Base-by-base conservation (phyloP, 1,140 invertebrate genomes). In the Andrena cerasifolii region DNA sequence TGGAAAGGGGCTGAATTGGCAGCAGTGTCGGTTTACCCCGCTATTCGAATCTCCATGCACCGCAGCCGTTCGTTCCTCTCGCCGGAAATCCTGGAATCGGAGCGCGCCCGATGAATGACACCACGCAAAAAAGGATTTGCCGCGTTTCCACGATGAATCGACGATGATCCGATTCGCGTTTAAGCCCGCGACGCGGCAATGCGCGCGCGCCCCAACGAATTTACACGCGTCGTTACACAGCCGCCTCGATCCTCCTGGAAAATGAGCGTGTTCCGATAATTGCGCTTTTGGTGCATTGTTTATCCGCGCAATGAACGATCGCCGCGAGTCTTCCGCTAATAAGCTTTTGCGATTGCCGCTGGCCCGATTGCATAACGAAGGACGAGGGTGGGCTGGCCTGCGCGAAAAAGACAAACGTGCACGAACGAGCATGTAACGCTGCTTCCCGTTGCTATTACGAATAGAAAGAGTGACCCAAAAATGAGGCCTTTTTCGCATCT, bases 141-240 rank as follows among this genome's bases (percentile, higher is more conserved):
- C 62, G 62, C 67, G 67, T 78, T 40, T 59, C 72, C 74, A 51
- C 71, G 81, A 82, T 74, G 80, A 83, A 71, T 68, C 80, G 73
- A 67, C 67, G 80, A 70, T 83, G 81, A 77, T 77, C 73, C 67
- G 80, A 83, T 82, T 72, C 67, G 43, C 67, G 71, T 83, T 75
- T 54, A 75, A 49, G 31, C 68, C 28, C 73, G 73, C 63, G 73
- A 75, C 63, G 73, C 33, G 36, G 36, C 36, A 10, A 3, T 3
- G 36, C 36, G 3, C 36, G 36, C 53, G 28, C 53, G 36, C 51
- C 18, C 51, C 51, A 82, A 82, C 80, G 74, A 78, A 77, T 83
- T 82, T 72, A 62, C 47, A 83, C 75, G 79, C 76, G 47, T 75
- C 51, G 73, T 75, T 75, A 75, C 59, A 21, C 51, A 51, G 8